Evolutionary conservation across 2,888 invertebrate genomes (phyloP), one percentile per base, ranked within the genome.

Genomic region (Platynereis dumerilii): DNA sequence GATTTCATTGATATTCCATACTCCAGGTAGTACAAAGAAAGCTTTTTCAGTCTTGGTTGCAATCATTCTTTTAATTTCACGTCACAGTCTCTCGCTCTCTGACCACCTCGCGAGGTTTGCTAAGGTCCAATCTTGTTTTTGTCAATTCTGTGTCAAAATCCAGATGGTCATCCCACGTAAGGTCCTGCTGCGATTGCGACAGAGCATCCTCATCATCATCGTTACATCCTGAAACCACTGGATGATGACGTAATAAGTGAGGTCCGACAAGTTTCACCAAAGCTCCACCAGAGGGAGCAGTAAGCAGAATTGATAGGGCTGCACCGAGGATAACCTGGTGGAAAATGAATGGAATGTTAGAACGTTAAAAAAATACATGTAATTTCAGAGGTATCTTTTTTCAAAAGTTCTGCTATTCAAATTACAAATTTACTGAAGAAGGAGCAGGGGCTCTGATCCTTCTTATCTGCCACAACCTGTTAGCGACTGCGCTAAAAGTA

Each of bases 211-310:
- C 34, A 2, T 55, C 56, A 15, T 26, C 22, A 5, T 27, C 44
- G 10, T 22, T n/a, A 15, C 20, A 5, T 24, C 42, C 45, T 12
- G 48, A 12, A 5, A 20, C 48, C 22, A 22, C 7, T 5, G 34
- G 34, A 5, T 57, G 28, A 20, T 55, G 52, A 17, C 39, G 48
- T 52, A 72, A 60, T 7, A 73, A 62, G 42, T 60, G 42, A 17
- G 67, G 65, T n/a, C 71, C 72, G 17, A 57, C 56, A 28, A 75
- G 44, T 12, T 61, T 60, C 5, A 74, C 69, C n/a, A 63, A 28
- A 17, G 64, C 63, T 24, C 73, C 71, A 34, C 74, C 74, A 12
- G 75, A 22, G 15, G 72, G 72, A 2, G 72, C 72, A 12, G 69
- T 72, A 5, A 70, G 26, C 15, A 73, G 42, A 12, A 73, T 74